phyloP scores from a whole-genome alignment of 2,113 vertebrate species.

The Bungarus multicinctus region DNA sequence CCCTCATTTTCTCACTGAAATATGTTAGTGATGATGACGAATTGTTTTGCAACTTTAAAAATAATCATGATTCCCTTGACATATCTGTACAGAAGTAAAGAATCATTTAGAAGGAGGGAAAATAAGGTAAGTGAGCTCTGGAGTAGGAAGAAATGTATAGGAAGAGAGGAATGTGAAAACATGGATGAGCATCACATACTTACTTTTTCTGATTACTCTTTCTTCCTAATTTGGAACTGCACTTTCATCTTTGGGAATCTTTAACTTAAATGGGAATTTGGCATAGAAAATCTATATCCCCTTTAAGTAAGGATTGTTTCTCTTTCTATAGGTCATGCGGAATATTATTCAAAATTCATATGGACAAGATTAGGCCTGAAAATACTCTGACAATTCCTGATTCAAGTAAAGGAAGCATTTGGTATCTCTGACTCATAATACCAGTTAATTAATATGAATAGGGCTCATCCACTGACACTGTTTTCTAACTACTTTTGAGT shows the following conservation, averaged over 20 bases:
- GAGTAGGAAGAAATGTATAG: neutral
- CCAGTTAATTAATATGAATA: no score
- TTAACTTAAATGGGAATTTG: neutral
- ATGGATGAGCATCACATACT: neutral
- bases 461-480: no score
- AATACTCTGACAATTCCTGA: no score
- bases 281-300: neutral
- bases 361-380: neutral
- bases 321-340: neutral
- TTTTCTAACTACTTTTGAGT: no score
- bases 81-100: conserved; percentile 17
- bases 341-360: neutral
- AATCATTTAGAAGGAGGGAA: neutral
- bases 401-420: no score
- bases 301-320: neutral
- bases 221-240: neutral
- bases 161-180: neutral
- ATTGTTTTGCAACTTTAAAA: conserved; percentile 32
- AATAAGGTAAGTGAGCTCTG: neutral
- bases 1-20: conserved; percentile 18
- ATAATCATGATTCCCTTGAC: neutral
- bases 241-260: neutral
- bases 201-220: neutral
- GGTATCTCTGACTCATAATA: no score
- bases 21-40: conserved; percentile 43